Base-by-base conservation (phyloP, 2,113 vertebrate species). In the Pygoscelis adeliae region DNA sequence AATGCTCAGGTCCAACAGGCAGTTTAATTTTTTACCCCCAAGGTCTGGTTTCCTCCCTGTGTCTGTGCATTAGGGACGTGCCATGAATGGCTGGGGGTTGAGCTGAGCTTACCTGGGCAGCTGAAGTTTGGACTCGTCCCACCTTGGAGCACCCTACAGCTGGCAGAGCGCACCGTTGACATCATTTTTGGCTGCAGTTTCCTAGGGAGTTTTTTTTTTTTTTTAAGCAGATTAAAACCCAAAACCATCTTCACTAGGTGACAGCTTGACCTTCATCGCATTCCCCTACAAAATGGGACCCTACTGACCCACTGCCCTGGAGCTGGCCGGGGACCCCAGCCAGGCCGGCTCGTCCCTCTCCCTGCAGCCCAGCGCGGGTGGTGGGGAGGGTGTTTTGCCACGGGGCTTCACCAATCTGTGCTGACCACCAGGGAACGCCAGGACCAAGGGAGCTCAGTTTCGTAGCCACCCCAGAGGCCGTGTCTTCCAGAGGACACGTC, bases 341-440 rank as follows among this genome's bases (percentile, higher is more conserved):
- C 1, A 2, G 42, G 58, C 65, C 5, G 2, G 29, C 44, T 30
- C 29, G 42, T 86, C 29, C 71, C 34, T 34, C 26, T 61, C 11
- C 47, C 11, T 58, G 50, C 26, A 73, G 58, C 25, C 38, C 30
- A 8, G 29, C 1, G 2, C 1, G 6, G 46, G 25, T 0, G 1
- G 11, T 58, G 69, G 15, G 63, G 52, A 83, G 44, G 44, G 23
- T 3, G 4, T 74, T 96, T 59, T 58, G 55, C 72, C 53, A 46
- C 0, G 1, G 47, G 46, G 56, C 38, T 87, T 86, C 70, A 56
- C 47, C 0, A 0, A 29, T 62, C 47, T 1, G 0, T 66, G 58
- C 83, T 96, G 91, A 91, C 76, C 2, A 1, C 46, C 1, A 2
- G 30, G 79, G 86, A 95, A 92, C 86, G 76, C 50, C 76, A 62